Evolutionary conservation across 2,113 vertebrate genomes (phyloP).

Genomic region (Spizaetus ornatus): DNA sequence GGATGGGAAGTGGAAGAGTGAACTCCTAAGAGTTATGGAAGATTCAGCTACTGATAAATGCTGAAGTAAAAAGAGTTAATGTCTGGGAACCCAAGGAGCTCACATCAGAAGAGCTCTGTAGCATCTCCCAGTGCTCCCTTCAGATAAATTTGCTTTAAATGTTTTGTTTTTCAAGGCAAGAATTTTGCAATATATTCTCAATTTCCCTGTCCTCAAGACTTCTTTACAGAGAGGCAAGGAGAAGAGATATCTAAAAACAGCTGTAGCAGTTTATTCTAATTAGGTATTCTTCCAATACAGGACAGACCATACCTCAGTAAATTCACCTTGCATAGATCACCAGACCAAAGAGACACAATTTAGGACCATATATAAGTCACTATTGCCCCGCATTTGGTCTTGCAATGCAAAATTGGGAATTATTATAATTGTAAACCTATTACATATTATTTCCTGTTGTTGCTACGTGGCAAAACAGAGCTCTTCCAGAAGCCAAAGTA

Average conservation of each 20-base stretch:
- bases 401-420: background rate
- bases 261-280: background rate
- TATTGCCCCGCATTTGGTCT: background rate
- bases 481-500: background rate
- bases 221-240: background rate
- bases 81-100: background rate
- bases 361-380: background rate
- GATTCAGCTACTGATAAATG: background rate
- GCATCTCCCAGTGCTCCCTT: background rate
- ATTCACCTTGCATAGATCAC: background rate
- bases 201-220: background rate
- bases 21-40: background rate
- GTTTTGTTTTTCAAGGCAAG: background rate
- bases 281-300: background rate
- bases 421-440: background rate
- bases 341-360: background rate
- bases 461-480: background rate
- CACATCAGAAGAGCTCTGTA: background rate
- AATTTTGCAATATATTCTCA: background rate
- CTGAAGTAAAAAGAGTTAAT: background rate
- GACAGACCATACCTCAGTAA: background rate
- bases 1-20: background rate
- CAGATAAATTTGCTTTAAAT: background rate
- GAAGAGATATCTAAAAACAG: background rate
- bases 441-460: background rate